phyloP scores from a whole-genome alignment of 2,888 invertebrate genomes.

The Encarsia formosa region DNA sequence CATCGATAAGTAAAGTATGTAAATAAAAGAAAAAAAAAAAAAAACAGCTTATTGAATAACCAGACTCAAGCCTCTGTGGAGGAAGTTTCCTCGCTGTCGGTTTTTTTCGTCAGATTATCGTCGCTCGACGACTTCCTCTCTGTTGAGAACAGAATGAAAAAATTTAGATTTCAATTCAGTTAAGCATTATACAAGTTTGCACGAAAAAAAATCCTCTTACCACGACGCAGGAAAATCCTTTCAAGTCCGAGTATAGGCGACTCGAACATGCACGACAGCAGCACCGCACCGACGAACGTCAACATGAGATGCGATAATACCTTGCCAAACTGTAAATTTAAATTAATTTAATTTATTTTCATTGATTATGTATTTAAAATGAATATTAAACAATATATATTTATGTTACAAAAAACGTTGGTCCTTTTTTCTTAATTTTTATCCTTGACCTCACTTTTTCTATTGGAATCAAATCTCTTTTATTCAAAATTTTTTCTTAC shows the following conservation, averaged over 20 bases:
- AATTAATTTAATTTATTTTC: constrained; percentile 10
- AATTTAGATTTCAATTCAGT: too few species aligned
- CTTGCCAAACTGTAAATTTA: constrained; percentile 56
- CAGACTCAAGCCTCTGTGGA: constrained; percentile 25
- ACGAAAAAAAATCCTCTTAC: too few species aligned
- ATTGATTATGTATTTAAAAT: neutral
- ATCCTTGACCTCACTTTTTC: too few species aligned
- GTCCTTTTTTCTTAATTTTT: neutral
- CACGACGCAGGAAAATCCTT: constrained; percentile 60
- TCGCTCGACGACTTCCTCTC: constrained; percentile 27
- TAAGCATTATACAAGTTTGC: neutral
- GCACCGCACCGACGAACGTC: constrained; percentile 61
- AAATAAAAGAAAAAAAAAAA: neutral
- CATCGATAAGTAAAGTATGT: neutral
- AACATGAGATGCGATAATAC: constrained; percentile 58
- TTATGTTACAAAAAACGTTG: constrained; percentile 10
- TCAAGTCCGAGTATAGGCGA: constrained; percentile 70
- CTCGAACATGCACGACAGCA: constrained; percentile 66
- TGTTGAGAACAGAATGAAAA: constrained; percentile 10
- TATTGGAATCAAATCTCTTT: too few species aligned
- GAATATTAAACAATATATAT: constrained; percentile 16
- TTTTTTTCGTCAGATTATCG: constrained; percentile 35
- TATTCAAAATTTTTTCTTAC: too few species aligned
- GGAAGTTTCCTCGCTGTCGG: constrained; percentile 33
- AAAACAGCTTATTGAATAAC: constrained; percentile 5